Percentiles rank a stretch among this genome's conserved stretches.
These are phyloP conservation scores for Haliaeetus leucogaster DNA, from an alignment of 2,113 vertebrate genomes.

Conservation along the genomic window DNA sequence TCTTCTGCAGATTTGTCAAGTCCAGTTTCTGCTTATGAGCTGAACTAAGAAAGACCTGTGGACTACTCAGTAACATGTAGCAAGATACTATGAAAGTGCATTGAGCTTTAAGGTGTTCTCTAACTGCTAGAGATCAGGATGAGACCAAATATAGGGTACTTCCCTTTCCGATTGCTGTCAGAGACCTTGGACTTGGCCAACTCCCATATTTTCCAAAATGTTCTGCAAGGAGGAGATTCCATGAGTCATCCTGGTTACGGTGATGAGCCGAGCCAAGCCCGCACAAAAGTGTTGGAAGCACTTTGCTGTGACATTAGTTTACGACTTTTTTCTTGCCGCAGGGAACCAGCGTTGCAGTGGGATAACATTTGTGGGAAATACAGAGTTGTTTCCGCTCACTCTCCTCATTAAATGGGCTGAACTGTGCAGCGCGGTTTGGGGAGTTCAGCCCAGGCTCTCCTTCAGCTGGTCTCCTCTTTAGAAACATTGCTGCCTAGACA, in stretches of 20 bases:
- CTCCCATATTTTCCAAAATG: background rate
- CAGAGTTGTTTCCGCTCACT: background rate
- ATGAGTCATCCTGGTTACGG: background rate
- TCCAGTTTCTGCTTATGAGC: background rate
- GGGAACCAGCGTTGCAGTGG: background rate
- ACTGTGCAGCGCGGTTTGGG: background rate
- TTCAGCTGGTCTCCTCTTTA: background rate
- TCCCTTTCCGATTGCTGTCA: background rate
- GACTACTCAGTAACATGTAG: background rate
- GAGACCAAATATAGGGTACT: background rate
- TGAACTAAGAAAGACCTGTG: background rate
- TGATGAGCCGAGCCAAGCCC: background rate
- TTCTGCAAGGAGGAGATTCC: background rate
- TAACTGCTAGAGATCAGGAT: background rate
- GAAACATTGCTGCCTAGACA: constrained; percentile 22
- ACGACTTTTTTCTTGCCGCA: background rate
- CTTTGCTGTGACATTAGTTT: background rate
- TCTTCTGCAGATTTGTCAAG: background rate
- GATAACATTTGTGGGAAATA: background rate
- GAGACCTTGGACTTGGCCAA: background rate
- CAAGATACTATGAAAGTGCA: background rate
- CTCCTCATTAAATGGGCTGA: background rate
- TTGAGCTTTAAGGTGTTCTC: background rate
- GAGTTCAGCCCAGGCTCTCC: background rate
- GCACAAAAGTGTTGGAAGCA: background rate